Evolutionary conservation across 2,113 vertebrate genomes (phyloP).

Genomic region (Poeciliopsis retropinna): DNA sequence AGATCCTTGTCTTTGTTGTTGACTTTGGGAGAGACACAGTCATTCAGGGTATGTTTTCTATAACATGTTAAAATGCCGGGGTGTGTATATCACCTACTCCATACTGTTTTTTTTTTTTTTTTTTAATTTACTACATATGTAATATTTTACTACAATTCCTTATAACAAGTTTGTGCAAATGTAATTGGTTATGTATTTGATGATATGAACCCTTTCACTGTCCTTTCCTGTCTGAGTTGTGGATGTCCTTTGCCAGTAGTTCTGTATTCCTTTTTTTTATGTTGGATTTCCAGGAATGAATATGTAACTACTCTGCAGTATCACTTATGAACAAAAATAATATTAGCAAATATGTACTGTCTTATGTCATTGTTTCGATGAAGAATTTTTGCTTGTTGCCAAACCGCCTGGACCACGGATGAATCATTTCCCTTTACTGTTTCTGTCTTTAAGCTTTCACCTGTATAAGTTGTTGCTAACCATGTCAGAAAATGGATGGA

Average conservation of each 20-base stretch:
- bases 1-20: slow-evolving; percentile 68
- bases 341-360: slow-evolving; percentile 39
- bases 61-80: slow-evolving; percentile 69
- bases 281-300: slow-evolving; percentile 56
- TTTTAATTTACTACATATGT: slow-evolving; percentile 65
- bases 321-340: slow-evolving; percentile 47
- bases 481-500: neutral
- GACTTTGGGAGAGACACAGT: slow-evolving; percentile 62
- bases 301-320: slow-evolving; percentile 57
- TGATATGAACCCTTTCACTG: slow-evolving; percentile 34
- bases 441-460: slow-evolving; percentile 44
- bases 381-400: slow-evolving; percentile 34
- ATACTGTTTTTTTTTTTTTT: neutral
- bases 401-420: slow-evolving; percentile 58
- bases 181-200: slow-evolving; percentile 51
- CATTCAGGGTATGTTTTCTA: slow-evolving; percentile 76
- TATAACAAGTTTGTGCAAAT: slow-evolving; percentile 68
- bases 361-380: slow-evolving; percentile 44
- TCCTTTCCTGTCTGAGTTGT: slow-evolving; percentile 27
- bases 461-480: slow-evolving; percentile 53
- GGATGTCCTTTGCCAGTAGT: slow-evolving; percentile 41
- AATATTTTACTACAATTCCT: slow-evolving; percentile 72
- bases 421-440: slow-evolving; percentile 42
- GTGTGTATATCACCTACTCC: slow-evolving; percentile 64
- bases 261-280: slow-evolving; percentile 41